Evolutionary conservation across 2,888 invertebrate genomes (phyloP), one percentile per base, ranked within the genome.

Genomic region (Patella depressa): DNA sequence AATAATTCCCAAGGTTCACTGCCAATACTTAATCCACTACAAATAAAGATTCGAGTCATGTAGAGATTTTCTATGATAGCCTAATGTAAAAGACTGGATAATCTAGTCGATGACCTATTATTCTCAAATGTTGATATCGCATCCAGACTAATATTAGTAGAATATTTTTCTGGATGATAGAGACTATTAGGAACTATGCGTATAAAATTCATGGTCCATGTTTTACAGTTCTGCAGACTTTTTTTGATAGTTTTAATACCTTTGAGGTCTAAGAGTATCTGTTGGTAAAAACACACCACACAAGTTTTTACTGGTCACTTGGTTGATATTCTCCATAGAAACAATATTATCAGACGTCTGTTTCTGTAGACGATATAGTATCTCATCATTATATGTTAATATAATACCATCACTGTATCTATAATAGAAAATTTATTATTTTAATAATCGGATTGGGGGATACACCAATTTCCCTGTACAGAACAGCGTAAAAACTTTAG

Each of bases 1-100:
- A 90, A 55, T 83, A 90, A 82, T 74, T 90, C 90, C 89, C 89
- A 90, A 1, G 90, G 89, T 81, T 91, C 91, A 81, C 85, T 84
- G 1, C 90, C 89, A n/a, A 89, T 80, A 78, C 87, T 89, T 65
- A 81, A 79, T 5, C 86, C 85, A 77, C 88, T 89, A 45, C 9
- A 45, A 34, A 45, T 45, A 45, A 9, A 45, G 45, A 45, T 45
- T 45, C 0, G 45, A 45, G 45, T 45, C 45, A 45, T 45, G 45
- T 45, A 45, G 45, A 29, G 29, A 29, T 29, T 29, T 29, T 29
- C 29, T 29, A 29, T 29, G 29, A 29, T 29, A n/a, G n/a, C n/a
- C n/a, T n/a, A 29, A 29, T 29, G 29, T 29, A 29, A 29, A 29
- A 29, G 29, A 29, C 29, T 3, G 29, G 29, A 29, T 29, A 29